These are phyloP conservation scores for Lepisosteus osseus DNA, from an alignment of 2,113 vertebrate species.

Conservation along the genomic window DNA sequence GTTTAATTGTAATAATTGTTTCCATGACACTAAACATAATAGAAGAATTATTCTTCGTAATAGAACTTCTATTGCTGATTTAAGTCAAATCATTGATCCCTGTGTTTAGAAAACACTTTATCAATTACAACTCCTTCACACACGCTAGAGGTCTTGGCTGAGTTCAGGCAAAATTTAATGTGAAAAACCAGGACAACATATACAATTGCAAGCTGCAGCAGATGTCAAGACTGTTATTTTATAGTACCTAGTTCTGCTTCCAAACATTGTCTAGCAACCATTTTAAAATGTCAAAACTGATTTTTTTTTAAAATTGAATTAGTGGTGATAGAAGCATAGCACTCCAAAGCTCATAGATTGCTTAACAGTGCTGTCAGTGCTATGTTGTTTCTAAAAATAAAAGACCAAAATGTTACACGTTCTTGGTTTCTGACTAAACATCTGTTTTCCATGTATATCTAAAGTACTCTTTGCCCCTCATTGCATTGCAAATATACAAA, in stretches of 20 bases:
- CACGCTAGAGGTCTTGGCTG: neutral
- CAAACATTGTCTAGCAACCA: too few species aligned
- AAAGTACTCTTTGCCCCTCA: neutral
- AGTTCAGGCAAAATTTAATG: neutral
- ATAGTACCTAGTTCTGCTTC: too few species aligned
- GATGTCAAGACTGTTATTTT: too few species aligned
- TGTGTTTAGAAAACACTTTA: constrained; percentile 21
- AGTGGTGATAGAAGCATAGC: neutral
- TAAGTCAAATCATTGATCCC: constrained; percentile 15
- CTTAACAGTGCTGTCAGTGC: constrained; percentile 9
- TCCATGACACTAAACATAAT: too few species aligned
- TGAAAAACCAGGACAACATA: too few species aligned
- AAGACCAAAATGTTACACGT: constrained; percentile 17
- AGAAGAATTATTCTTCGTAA: too few species aligned
- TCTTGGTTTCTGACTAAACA: constrained; percentile 19
- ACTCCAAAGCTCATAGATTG: constrained; percentile 12
- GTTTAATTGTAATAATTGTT: too few species aligned
- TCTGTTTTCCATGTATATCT: constrained; percentile 12
- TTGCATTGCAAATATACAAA: neutral
- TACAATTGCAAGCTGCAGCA: too few species aligned
- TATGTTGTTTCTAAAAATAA: constrained; percentile 21
- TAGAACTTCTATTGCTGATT: too few species aligned
- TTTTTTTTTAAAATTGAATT: constrained; percentile 22
- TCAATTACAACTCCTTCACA: constrained; percentile 11
- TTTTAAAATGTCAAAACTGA: neutral